Conservation (phyloP, 2,113 vertebrate species). For the Hippocampus zosterae region DNA sequence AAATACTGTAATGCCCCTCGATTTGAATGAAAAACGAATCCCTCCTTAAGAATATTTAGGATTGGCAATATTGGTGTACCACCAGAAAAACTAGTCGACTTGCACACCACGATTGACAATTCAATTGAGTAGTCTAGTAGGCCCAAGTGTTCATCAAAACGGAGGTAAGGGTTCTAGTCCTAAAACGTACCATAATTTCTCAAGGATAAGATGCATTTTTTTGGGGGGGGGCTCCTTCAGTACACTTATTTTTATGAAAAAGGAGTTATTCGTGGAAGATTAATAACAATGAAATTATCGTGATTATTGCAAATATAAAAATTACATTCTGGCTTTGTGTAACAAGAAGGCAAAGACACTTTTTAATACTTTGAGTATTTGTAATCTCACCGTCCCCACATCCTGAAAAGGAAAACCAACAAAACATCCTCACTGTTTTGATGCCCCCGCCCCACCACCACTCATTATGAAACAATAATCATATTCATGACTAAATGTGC, state of each 20-base stretch:
- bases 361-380: neutral
- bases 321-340: neutral
- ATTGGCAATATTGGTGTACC: too few species aligned
- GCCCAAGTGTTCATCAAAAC: too few species aligned
- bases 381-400: slow-evolving; percentile 43
- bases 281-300: neutral
- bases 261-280: neutral
- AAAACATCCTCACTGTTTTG: slow-evolving; percentile 41
- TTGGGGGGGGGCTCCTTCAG: too few species aligned
- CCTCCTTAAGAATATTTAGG: too few species aligned
- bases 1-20: neutral
- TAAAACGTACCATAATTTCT: too few species aligned
- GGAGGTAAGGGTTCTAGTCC: too few species aligned
- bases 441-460: slow-evolving; percentile 26
- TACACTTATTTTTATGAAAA: too few species aligned
- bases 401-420: slow-evolving; percentile 51
- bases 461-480: slow-evolving; percentile 65
- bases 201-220: too few species aligned
- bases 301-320: neutral
- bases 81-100: neutral
- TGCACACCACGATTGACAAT: neutral
- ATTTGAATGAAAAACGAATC: neutral
- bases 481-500: slow-evolving; percentile 69
- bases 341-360: neutral
- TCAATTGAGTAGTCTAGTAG: too few species aligned